Evolutionary conservation across 1,140 invertebrate species (phyloP).

Genomic region (Aphis gossypii): DNA sequence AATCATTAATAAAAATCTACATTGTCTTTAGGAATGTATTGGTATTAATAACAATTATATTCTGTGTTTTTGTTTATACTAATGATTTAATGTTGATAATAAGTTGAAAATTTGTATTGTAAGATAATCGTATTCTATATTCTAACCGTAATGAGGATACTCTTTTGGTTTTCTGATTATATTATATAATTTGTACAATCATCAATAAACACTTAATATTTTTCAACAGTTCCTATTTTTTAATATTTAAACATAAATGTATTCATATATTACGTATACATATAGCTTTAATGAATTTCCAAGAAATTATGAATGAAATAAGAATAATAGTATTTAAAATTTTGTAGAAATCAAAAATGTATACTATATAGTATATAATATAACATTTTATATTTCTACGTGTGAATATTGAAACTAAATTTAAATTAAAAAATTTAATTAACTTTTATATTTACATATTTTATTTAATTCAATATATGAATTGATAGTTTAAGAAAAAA

Average conservation of each 20-base stretch:
- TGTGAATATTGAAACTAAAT: not conserved
- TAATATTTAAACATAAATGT: not conserved
- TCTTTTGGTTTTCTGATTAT: not conserved
- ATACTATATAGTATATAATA: no score
- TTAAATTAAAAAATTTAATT: not conserved
- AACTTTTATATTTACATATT: no score
- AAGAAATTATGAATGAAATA: not conserved
- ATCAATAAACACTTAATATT: not conserved
- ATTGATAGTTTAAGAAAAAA: no score
- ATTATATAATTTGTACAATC: not conserved
- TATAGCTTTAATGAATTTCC: no score
- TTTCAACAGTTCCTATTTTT: not conserved
- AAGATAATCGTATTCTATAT: not conserved
- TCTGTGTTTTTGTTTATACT: not conserved
- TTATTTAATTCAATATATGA: no score
- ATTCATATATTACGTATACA: no score
- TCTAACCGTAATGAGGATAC: not conserved
- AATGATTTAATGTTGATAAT: not conserved
- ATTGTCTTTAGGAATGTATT: not conserved
- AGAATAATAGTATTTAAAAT: not conserved
- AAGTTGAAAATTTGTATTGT: not conserved
- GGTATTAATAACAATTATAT: not conserved
- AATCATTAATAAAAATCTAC: not conserved
- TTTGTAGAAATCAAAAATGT: not conserved
- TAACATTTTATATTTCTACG: not conserved